Evolutionary conservation across 2,797 vertebrate species (phyloP), one percentile per base, ranked within the genome.

Genomic region (Chlorospingus semifuscus): DNA sequence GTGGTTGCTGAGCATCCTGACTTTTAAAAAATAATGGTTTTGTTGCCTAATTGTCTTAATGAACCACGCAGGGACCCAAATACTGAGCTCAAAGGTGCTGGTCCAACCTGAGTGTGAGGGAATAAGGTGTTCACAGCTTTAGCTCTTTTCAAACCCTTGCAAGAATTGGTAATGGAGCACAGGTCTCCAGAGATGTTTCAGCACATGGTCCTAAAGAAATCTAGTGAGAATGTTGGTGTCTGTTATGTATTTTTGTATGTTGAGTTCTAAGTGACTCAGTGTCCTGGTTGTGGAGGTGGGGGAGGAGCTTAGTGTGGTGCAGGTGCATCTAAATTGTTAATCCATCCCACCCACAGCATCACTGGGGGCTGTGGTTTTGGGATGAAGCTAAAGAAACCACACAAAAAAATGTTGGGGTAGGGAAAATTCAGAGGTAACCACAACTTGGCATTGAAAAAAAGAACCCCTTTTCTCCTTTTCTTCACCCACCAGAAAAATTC

Each of bases 31-130:
- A n/a, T 6, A 30, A 4, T 11, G 4, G 4, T 23, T 52, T 47
- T 81, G 8, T 61, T 53, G 13, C 15, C 18, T 70, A 0, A 0
- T 44, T 57, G 55, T 65, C 74, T 15, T 23, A 18, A 42, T 26
- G 12, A 80, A 36, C 9, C 15, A 9, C 7, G 1, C 39, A 84
- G 46, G 24, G 30, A 61, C 63, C 42, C 23, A 63, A 50, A 66
- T 27, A 44, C 5, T 0, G 0, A 61, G 13, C 26, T 83, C n/a
- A 41, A 61, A 83, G 16, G 15, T 42, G 8, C 14, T 63, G 14
- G 5, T 49, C 81, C 57, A 78, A 4, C 11, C 10, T 64, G 44
- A 71, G 32, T 4, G 1, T 41, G 34, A 74, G 11, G 19, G 32
- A 86, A 15, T 16, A 29, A 68, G 8, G 11, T 57, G 18, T 27